phyloP scores from a whole-genome alignment of 2,797 vertebrate species.

The Moxostoma hubbsi region DNA sequence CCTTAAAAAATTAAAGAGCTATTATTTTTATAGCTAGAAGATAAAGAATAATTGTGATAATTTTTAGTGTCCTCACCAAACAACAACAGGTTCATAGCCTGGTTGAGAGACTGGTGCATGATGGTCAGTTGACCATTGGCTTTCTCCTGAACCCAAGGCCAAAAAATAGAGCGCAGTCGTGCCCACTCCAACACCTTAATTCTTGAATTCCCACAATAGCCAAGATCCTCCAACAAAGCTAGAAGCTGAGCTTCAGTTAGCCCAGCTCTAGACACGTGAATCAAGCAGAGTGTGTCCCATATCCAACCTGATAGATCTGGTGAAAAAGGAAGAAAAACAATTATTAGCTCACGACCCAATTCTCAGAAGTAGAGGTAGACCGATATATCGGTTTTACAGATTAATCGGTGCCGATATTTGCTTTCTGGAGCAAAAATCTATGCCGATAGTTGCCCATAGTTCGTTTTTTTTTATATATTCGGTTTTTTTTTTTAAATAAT shows the following conservation, averaged over 20 bases:
- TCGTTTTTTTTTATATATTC: too few species aligned
- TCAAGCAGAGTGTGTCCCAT: slow-evolving; percentile 62
- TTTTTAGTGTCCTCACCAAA: slow-evolving; percentile 59
- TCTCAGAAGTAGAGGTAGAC: too few species aligned
- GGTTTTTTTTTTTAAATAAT: too few species aligned
- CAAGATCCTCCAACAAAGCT: slow-evolving; percentile 62
- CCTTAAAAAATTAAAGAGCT: too few species aligned
- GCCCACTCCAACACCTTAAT: slow-evolving; percentile 65
- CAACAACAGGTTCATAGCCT: slow-evolving; percentile 62
- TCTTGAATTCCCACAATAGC: slow-evolving; percentile 56
- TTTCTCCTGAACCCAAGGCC: slow-evolving; percentile 67
- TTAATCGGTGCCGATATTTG: too few species aligned
- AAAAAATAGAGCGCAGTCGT: slow-evolving; percentile 57
- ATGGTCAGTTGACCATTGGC: slow-evolving; percentile 64
- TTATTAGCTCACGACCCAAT: not conserved
- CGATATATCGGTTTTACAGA: too few species aligned
- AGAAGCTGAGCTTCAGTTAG: slow-evolving; percentile 63
- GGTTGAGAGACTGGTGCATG: slow-evolving; percentile 64
- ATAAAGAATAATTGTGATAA: too few species aligned
- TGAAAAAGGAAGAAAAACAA: not conserved
- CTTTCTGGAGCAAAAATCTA: too few species aligned
- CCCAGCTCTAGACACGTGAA: slow-evolving; percentile 63
- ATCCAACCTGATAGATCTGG: slow-evolving; percentile 65
- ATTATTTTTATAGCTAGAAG: too few species aligned
- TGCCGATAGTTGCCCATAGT: too few species aligned